A percentile compares a stretch with the other conserved stretches of the same genome.
Evolutionary conservation across 2,113 vertebrate species (phyloP).

Genomic region (Corvus hawaiiensis): DNA sequence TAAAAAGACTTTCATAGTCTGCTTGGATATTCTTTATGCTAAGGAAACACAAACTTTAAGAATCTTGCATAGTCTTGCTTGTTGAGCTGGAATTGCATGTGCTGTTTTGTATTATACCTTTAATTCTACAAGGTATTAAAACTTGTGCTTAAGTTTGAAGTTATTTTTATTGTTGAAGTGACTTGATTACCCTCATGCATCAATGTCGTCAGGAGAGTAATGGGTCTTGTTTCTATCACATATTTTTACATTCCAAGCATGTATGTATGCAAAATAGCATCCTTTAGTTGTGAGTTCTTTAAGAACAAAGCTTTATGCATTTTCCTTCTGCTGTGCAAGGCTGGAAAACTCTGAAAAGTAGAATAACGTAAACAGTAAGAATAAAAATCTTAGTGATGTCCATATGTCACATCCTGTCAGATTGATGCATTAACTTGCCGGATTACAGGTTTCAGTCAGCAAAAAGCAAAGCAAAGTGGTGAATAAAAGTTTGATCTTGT

Average conservation of each 20-base stretch:
- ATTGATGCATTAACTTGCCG: not conserved
- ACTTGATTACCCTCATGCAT: slow-evolving; percentile 12
- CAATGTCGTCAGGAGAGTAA: not conserved
- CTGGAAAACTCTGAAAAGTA: not conserved
- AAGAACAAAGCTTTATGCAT: not conserved
- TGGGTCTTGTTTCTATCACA: not conserved
- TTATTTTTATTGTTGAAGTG: not conserved
- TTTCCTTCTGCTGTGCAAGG: not conserved
- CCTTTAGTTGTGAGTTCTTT: not conserved
- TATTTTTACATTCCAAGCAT: not conserved
- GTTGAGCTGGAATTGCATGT: not conserved
- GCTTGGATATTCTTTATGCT: not conserved
- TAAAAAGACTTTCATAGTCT: not conserved
- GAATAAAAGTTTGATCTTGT: not conserved
- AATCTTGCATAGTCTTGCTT: not conserved
- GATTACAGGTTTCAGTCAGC: not conserved
- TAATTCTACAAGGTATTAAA: not conserved
- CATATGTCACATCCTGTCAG: not conserved
- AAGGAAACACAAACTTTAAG: not conserved
- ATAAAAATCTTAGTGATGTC: not conserved
- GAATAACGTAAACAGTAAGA: not conserved
- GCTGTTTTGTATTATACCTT: not conserved
- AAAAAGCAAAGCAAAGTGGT: not conserved
- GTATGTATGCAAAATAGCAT: not conserved
- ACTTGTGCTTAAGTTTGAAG: not conserved